phyloP scores from a whole-genome alignment of 2,113 vertebrate species.

The Alces alces region DNA sequence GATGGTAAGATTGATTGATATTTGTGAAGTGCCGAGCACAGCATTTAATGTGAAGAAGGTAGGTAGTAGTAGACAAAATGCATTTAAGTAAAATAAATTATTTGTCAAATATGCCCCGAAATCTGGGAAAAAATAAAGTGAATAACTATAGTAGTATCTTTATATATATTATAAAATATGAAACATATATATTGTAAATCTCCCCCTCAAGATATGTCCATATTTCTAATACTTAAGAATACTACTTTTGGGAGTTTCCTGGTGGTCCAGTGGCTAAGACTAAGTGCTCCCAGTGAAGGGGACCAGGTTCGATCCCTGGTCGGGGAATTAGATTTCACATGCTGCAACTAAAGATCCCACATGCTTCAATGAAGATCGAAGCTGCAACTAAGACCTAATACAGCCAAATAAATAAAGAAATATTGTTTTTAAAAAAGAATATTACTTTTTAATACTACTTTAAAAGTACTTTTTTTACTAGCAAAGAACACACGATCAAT shows the following conservation, averaged over 20 bases:
- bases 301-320: background rate
- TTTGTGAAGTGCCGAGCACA: background rate
- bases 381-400: background rate
- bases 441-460: background rate
- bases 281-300: background rate
- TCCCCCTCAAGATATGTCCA: background rate
- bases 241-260: background rate
- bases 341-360: background rate
- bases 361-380: background rate
- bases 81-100: constrained; percentile 9
- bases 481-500: background rate
- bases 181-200: background rate
- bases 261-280: background rate
- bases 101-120: background rate
- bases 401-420: background rate
- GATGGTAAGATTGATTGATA: background rate
- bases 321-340: background rate
- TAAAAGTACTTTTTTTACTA: background rate
- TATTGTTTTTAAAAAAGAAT: background rate
- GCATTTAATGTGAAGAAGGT: background rate
- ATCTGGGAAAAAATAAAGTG: background rate
- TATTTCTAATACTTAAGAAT: background rate
- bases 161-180: background rate
- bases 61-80: background rate
- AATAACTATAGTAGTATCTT: background rate